Evolutionary conservation across 2,113 vertebrate species (phyloP).

Genomic region (Junco hyemalis): DNA sequence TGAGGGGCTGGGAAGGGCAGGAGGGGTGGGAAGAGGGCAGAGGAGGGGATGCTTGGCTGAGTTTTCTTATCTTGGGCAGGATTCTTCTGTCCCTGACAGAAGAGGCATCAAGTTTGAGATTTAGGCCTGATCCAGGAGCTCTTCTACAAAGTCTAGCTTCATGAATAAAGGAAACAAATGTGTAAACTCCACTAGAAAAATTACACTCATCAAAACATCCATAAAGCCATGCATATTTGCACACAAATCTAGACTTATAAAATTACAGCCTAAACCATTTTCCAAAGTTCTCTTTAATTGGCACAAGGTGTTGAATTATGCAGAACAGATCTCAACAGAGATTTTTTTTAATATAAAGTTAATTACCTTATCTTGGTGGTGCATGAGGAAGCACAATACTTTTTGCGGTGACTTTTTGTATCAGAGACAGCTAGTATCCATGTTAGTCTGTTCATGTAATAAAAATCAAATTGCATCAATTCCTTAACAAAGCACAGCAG

Average conservation of each 20-base stretch:
- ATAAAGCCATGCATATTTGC: not conserved
- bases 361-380: conserved; percentile 62
- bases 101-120: not conserved
- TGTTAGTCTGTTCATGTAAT: conserved; percentile 60
- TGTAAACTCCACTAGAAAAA: conserved; percentile 32
- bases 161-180: not conserved
- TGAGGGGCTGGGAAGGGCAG: not conserved
- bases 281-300: conserved; percentile 41
- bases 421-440: conserved; percentile 28
- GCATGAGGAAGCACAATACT: conserved; percentile 44
- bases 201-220: conserved; percentile 7
- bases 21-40: not conserved
- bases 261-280: conserved; percentile 44
- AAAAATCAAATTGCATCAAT: conserved; percentile 70
- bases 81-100: not conserved
- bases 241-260: not conserved
- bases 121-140: not conserved
- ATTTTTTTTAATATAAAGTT: conserved; percentile 59
- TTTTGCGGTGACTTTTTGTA: conserved; percentile 21
- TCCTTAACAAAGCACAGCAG: conserved; percentile 57
- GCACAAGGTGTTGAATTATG: conserved; percentile 60
- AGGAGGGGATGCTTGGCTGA: rapidly evolving
- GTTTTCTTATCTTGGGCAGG: not conserved
- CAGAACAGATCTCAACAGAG: conserved; percentile 47
- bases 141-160: not conserved